phyloP scores from a whole-genome alignment of 2,113 vertebrate genomes.

The Bombycilla garrulus region DNA sequence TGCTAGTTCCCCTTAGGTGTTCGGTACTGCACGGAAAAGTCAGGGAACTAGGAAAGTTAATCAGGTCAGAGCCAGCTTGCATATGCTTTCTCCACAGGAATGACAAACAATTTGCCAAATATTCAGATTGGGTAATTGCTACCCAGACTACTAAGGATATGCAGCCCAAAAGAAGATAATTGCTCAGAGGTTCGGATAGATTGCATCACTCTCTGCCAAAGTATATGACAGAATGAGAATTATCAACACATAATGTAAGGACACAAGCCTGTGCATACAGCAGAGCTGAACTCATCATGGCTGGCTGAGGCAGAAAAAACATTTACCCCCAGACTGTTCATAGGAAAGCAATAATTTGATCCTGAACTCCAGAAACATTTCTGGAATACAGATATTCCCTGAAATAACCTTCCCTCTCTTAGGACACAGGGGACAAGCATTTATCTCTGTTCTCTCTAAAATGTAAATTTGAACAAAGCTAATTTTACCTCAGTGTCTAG shows the following conservation, averaged over 20 bases:
- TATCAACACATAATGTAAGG: conserved; percentile 3
- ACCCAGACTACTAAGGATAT: conserved; percentile 60
- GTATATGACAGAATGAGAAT: neutral
- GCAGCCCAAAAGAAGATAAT: conserved; percentile 41
- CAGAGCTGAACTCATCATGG: neutral
- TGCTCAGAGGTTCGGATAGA: conserved; percentile 29
- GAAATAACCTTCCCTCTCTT: conserved; percentile 25
- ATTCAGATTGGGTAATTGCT: conserved; percentile 70
- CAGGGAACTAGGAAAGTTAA: conserved; percentile 38
- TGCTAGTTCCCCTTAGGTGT: neutral
- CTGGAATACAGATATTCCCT: conserved; percentile 10
- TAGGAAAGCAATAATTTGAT: neutral
- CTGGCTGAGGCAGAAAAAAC: neutral
- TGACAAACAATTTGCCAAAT: conserved; percentile 53
- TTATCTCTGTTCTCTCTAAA: neutral
- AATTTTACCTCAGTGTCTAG: neutral
- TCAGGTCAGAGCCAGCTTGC: conserved; percentile 44
- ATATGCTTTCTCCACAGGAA: conserved; percentile 54
- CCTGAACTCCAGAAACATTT: neutral
- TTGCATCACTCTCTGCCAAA: neutral
- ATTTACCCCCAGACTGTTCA: neutral
- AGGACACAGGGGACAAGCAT: neutral
- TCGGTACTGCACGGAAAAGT: neutral
- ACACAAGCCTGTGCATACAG: neutral
- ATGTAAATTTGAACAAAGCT: conserved; percentile 13